Percentiles rank a stretch among this genome's conserved stretches.
These are phyloP conservation scores for Cataglyphis albicans DNA, from an alignment of 2,888 invertebrate species.

Conservation along the genomic window DNA sequence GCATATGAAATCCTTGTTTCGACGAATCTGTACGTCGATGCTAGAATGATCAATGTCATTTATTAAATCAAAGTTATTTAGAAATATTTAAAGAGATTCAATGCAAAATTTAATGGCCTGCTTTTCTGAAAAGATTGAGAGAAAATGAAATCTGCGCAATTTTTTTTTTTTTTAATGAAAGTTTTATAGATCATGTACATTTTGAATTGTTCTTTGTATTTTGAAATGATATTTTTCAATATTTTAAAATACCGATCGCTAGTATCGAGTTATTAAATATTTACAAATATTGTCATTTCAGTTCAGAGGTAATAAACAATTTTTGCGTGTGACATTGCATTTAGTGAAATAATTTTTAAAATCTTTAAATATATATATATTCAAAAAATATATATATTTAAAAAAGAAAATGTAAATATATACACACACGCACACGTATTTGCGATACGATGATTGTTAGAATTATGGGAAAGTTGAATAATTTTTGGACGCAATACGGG, in stretches of 20 bases:
- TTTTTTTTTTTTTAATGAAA: neutral
- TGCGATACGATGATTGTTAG: neutral
- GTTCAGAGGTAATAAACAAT: neutral
- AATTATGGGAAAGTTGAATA: neutral
- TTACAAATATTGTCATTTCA: neutral
- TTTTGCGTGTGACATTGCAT: constrained; percentile 43
- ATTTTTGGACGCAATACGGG: neutral
- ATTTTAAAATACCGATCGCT: neutral
- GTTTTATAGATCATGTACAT: neutral
- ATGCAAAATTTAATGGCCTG: neutral
- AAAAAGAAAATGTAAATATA: neutral
- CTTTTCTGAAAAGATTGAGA: neutral
- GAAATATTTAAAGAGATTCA: neutral
- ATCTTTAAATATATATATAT: neutral
- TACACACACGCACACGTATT: neutral
- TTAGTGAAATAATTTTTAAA: constrained; percentile 56
- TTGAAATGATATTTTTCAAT: neutral
- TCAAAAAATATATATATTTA: too few species aligned
- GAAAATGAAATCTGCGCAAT: neutral
- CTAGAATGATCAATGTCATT: constrained; percentile 8
- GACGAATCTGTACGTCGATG: neutral
- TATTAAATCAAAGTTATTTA: neutral
- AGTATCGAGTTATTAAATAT: neutral
- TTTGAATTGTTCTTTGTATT: neutral
- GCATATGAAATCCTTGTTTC: constrained; percentile 9